Evolutionary conservation across 1,140 invertebrate genomes (phyloP), one percentile per base, ranked within the genome.

Genomic region (Chrysopa pallens): DNA sequence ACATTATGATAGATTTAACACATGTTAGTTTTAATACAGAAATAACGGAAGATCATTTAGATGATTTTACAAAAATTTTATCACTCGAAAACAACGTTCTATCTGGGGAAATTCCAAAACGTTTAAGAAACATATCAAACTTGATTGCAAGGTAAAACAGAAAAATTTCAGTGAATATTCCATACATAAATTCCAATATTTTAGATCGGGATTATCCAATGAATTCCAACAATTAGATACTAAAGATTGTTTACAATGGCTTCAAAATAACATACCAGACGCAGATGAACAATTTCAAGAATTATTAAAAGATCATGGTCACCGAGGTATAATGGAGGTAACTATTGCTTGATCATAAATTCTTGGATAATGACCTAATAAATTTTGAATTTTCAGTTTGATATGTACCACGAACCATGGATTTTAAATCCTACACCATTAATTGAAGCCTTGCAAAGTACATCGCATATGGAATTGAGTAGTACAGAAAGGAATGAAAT

Each of bases 271-370:
- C 52, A 63, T 64, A 31, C 64, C 69, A 4, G 45, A 62, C 41
- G 60, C 70, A 6, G 60, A 69, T 37, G 44, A 56, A 11, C 54
- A 68, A 37, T 69, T 80, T 27, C 48, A 64, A 2, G 47, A 59
- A 5, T 84, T 88, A 52, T 57, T 86, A n/a, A 48, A 70, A n/a
- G 61, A 67, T 45, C 78, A 86, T 52, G 84, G 82, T 1, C 78
- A 87, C 57, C 67, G 84, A 47, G 70, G 73, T 48, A 61, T 81
- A 27, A 72, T 74, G 59, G 85, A 89, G 64, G 78, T 82, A 23
- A 23, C 17, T 23, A 23, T 23, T 23, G 5, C 17, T 23, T 23
- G 17, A 23, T n/a, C n/a, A n/a, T 23, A 23, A 23, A 5, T 23
- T 23, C 5, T 23, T 3, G 2, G 5, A 3, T 23, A 23, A 5